Conservation (phyloP, 2,113 vertebrate genomes). For the Condylura cristata region DNA sequence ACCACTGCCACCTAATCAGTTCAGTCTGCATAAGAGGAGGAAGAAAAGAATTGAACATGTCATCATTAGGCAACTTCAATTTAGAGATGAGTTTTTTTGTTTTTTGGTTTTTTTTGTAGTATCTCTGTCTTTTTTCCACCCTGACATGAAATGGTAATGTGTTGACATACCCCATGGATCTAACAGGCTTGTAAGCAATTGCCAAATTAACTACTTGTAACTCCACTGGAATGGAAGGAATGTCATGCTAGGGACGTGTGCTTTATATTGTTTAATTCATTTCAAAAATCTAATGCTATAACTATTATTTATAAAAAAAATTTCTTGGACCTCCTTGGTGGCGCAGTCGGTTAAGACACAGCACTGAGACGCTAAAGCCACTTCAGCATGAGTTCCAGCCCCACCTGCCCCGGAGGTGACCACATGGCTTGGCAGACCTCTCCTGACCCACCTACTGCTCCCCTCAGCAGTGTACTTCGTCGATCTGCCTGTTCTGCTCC, state of each 20-base stretch:
- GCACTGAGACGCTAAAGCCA: too few relatives aligned
- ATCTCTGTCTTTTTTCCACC: neutral
- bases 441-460: too few relatives aligned
- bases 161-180: neutral
- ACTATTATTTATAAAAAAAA: neutral
- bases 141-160: neutral
- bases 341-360: too few relatives aligned
- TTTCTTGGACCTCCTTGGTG: too few relatives aligned
- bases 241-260: neutral
- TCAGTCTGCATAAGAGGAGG: neutral
- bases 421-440: too few relatives aligned
- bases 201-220: neutral
- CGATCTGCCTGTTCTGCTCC: too few relatives aligned
- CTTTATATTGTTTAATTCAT: neutral
- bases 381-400: too few relatives aligned
- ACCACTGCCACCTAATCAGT: neutral
- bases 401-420: too few relatives aligned
- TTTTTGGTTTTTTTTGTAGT: neutral
- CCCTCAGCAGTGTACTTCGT: too few relatives aligned
- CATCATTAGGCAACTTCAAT: neutral
- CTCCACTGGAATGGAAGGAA: neutral
- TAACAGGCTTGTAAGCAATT: conserved; percentile 1
- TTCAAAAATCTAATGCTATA: neutral
- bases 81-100: neutral
- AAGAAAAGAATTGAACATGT: neutral